Base-by-base conservation (phyloP, 2,113 vertebrate species). In the Pedetes capensis region DNA sequence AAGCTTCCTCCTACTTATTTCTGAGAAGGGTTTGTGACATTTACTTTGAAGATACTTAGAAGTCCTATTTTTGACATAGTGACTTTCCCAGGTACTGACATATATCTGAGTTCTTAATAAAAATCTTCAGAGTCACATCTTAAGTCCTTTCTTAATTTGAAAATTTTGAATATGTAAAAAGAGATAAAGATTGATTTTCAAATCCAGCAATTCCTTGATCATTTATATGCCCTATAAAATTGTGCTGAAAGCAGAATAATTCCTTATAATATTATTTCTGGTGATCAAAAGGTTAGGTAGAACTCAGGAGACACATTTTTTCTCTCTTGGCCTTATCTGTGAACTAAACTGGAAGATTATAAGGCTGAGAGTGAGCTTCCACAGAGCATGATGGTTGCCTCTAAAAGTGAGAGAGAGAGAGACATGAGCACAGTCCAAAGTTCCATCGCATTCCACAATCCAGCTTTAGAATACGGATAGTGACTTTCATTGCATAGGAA, bases 71-170 rank as follows among this genome's bases (percentile, higher is more conserved):
- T 42, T 44, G 8, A 47, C 23, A 12, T 37, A 44, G 32, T 57
- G 39, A 3, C n/a, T 78, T 10, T 72, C 25, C 47, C 27, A 27
- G 18, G 3, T 10, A 29, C 29, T 72, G 16, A 17, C 13, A n/a
- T 63, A 0, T 22, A 13, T 57, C 37, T 57, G 42, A 23, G 7
- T 5, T 69, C 22, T 27, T 64, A 59, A 83, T 27, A n/a, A 55
- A 68, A 90, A 5, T n/a, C 25, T 69, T 51, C 27, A 68, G 4
- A 64, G 17, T 18, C 32, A 59, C 25, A 49, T 27, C 7, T 32
- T 61, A 74, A 83, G 13, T 7, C 5, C 8, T 87, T 94, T 79
- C 27, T 55, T 92, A 59, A 47, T 68, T 89, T 66, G 25, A 78
- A 22, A 85, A 64, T 42, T 39, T 72, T 87, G 20, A 81, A 85